A percentile compares a stretch with the other conserved stretches of the same genome.
Conservation (phyloP, 53 echinoderm and acorn worm species). For the Zoroaster sp. region DNA sequence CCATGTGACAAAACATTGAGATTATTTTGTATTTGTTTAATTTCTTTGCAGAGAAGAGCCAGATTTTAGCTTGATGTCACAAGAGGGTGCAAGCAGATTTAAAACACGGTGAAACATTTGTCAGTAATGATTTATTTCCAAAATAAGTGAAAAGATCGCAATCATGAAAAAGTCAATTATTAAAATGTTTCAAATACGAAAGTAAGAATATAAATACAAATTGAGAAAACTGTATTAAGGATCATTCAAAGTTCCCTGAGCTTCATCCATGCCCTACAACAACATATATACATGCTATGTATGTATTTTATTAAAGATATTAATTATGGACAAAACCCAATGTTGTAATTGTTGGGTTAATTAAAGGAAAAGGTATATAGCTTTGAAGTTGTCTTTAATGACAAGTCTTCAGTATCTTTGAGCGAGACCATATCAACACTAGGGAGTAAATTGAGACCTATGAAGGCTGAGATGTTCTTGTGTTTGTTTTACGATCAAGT, state of each 20-base stretch:
- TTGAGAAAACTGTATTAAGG: neutral
- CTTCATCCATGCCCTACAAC: too few relatives aligned
- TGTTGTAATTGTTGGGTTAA: too few relatives aligned
- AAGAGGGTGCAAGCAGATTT: conserved; percentile 29
- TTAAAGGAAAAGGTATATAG: neutral
- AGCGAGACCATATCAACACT: neutral
- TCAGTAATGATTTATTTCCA: neutral
- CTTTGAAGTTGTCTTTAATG: too few relatives aligned
- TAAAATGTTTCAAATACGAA: neutral
- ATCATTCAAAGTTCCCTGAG: neutral
- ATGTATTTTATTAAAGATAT: too few relatives aligned
- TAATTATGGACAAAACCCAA: too few relatives aligned
- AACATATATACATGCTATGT: too few relatives aligned
- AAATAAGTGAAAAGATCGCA: neutral
- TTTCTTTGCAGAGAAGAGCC: conserved; percentile 44
- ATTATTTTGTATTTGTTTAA: neutral
- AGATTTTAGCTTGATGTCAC: conserved; percentile 41
- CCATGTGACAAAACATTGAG: neutral
- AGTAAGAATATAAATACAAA: neutral
- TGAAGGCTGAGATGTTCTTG: neutral
- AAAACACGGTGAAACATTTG: neutral
- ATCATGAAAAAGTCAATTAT: neutral
- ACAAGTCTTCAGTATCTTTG: neutral
- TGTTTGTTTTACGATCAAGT: neutral
- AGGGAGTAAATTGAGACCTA: neutral